Evolutionary conservation across 2,113 vertebrate genomes (phyloP), one percentile per base, ranked within the genome.

Genomic region (Prolemur simus): DNA sequence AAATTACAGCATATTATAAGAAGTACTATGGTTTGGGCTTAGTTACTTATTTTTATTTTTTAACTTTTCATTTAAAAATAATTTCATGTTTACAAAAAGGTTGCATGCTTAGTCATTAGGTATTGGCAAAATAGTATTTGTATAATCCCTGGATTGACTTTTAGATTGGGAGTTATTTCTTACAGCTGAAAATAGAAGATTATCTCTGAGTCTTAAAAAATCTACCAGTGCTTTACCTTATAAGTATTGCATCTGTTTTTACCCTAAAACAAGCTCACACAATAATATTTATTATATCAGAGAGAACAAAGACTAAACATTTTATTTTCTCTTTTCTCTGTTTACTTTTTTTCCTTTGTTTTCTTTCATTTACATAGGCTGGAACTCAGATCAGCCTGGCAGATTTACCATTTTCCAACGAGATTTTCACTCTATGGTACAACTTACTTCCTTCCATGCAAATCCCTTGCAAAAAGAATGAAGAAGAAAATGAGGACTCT

Each of bases 381-480:
- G 99, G 99, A 80, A 99, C 97, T 85, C 99, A 99, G 84, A 98
- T 99, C 89, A 99, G 98, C 83, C 95, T 99, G 97, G 98, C 98
- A 60, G 98, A 99, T 90, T 21, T 99, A 47, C 97, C 98, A 0
- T 98, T 98, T 97, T 98, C 96, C 80, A 96, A 69, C 49, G 98
- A 98, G 78, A 97, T 97, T 58, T 98, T 97, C 90, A 98, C 98
- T 69, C 96, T 98, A 23, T 99, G 99, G 99, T 99, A 99, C 97
- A 99, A 99, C 95, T 97, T 99, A 84, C 98, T 99, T 80, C 97
- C 98, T 68, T 98, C 96, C 49, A 99, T 98, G 96, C 98, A 97
- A 95, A 97, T 96, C 95, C 83, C 94, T 87, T 82, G 77, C 45
- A 97, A 97, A 89, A 98, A 96, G 58, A 39, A 1, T 1, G 98